Conservation (phyloP, 2,113 vertebrate species). For the Rhipidura dahli region DNA sequence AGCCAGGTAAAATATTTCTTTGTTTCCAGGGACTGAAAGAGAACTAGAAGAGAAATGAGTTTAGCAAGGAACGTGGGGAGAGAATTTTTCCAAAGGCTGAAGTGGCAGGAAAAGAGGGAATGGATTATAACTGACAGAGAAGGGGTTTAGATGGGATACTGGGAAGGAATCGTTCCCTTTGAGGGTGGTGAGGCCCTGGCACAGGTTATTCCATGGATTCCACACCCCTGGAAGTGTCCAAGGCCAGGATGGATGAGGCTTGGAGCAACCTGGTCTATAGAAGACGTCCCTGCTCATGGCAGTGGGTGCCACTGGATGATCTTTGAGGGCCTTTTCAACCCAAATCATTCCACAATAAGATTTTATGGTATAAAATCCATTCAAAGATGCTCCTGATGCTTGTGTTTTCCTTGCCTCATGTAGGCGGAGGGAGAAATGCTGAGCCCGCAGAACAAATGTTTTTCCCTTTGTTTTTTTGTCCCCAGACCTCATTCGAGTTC, state of each 20-base stretch:
- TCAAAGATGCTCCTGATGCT: not conserved
- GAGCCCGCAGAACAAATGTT: not conserved
- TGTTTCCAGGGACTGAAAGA: not conserved
- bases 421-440: not conserved
- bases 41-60: not conserved
- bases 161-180: not conserved
- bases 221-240: not conserved
- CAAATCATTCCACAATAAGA: fast-evolving
- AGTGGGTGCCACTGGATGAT: not conserved
- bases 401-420: not conserved
- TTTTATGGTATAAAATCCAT: not conserved
- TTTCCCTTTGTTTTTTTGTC: not conserved
- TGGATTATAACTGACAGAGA: not conserved
- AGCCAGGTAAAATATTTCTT: not conserved
- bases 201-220: not conserved
- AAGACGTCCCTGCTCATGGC: not conserved
- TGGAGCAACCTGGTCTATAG: not conserved
- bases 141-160: not conserved
- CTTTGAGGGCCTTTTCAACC: not conserved
- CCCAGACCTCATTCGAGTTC: not conserved
- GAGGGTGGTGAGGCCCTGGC: not conserved
- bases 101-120: not conserved
- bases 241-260: no score
- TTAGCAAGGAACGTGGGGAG: not conserved
- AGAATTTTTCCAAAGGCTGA: not conserved